Base-by-base conservation (phyloP, 1,140 invertebrate species). In the Scaptodrosophila lebanonensis region DNA sequence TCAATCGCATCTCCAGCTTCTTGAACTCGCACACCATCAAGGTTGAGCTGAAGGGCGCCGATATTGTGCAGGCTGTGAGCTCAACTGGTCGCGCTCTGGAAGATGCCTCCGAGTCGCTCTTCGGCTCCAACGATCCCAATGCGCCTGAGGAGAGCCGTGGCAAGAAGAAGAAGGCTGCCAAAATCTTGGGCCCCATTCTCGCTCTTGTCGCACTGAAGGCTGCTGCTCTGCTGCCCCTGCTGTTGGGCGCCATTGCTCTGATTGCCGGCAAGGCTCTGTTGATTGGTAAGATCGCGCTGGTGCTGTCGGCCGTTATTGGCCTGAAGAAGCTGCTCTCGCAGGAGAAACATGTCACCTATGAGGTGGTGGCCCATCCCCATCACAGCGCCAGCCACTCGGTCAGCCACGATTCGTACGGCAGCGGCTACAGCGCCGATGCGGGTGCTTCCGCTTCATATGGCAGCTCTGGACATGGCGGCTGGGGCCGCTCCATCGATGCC, bases 201-300 rank as follows among this genome's bases (percentile, higher is more conserved):
- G 91, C 93, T 66, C 90, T 92, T 35, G 83, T 94, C 36, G 93
- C 93, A 8, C 84, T 95, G 71, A 95, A 95, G 86, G 91, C 93
- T 51, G 93, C 93, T 62, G 92, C 93, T 15, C 87, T 95, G 11
- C 87, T 94, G 57, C 94, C 94, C 2, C 83, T 95, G 39, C 91
- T 93, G 1, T 89, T 95, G 5, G 93, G 93, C 18, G 93, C 91
- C 25, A 94, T 95, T 57, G 94, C 94, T 8, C 86, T 95, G 57
- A 93, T 95, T 64, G 94, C 94, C 32, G 94, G 94, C 51, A 95
- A 95, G 85, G 94, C 94, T 40, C 88, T 95, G 66, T 84, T 95
- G 47, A 92, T 95, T 65, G 94, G 93, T 70, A 95, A 95, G 86
- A 91, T 95, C 66, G 94, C 94, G 2, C 88, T 95, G 40, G 92